Conservation (phyloP, 2,113 vertebrate species). For the Python bivittatus region DNA sequence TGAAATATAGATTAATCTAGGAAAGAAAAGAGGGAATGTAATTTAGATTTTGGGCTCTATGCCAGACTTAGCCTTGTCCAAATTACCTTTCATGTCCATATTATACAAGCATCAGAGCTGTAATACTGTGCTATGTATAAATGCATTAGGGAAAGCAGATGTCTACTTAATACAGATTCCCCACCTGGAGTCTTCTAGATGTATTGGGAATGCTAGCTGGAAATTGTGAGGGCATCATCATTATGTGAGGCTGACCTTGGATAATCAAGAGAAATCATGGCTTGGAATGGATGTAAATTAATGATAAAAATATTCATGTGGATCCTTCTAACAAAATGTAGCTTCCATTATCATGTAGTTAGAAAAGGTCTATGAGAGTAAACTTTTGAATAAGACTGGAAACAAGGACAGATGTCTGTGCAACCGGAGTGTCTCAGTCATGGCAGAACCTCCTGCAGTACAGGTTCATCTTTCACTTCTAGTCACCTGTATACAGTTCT, state of each 20-base stretch:
- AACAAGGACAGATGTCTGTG: background rate
- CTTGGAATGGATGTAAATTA: background rate
- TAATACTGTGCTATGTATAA: background rate
- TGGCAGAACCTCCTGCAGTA: background rate
- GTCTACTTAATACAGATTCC: background rate
- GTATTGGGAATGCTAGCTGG: background rate
- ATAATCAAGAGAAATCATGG: background rate
- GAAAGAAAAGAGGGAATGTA: background rate
- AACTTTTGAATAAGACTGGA: background rate
- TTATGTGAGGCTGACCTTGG: background rate
- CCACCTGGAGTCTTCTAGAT: background rate
- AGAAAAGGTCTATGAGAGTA: background rate
- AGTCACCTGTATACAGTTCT: background rate
- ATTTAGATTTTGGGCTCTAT: background rate
- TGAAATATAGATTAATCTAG: background rate
- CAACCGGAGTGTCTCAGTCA: background rate
- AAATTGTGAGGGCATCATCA: background rate
- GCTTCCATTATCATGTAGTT: background rate
- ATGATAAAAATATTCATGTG: background rate
- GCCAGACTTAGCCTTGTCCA: background rate
- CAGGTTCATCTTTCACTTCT: background rate
- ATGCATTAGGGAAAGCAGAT: background rate
- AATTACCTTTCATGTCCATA: background rate
- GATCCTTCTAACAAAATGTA: background rate
- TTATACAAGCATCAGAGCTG: background rate